Percentiles rank a stretch among this genome's conserved stretches.
Evolutionary conservation across 1,140 invertebrate species (phyloP).

Genomic region (Drosophila guanche): DNA sequence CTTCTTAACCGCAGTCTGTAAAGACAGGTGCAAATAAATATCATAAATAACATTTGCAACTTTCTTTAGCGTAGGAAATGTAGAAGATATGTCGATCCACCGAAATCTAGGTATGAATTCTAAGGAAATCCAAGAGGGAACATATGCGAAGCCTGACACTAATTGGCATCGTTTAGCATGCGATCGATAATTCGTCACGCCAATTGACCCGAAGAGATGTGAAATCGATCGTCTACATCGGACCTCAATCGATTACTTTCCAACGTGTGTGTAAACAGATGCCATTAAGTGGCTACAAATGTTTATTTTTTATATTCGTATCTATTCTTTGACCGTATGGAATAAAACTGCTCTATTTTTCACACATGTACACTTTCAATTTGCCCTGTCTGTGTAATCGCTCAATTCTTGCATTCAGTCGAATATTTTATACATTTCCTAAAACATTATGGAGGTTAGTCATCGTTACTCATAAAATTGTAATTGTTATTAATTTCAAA

Average conservation of each 20-base stretch:
- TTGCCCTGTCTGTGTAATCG: no score
- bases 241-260: constrained; percentile 22
- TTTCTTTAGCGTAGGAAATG: no score
- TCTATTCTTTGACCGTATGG: constrained; percentile 30
- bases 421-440: no score
- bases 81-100: constrained; percentile 8
- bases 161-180: constrained; percentile 68
- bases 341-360: constrained; percentile 25
- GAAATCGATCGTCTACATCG: constrained; percentile 17
- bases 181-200: constrained; percentile 57
- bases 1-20: constrained; percentile 68
- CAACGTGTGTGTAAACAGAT: constrained; percentile 57
- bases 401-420: no score
- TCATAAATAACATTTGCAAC: no score
- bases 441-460: no score
- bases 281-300: constrained; percentile 56
- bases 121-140: constrained; percentile 19
- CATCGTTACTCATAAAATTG: no score
- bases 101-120: constrained; percentile 28
- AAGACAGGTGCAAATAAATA: not conserved
- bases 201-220: constrained; percentile 51
- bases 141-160: constrained; percentile 13
- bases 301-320: constrained; percentile 47
- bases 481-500: no score
- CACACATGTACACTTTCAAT: not conserved